These are phyloP conservation scores for Platycheirus albimanus DNA, from an alignment of 2,888 invertebrate genomes.

Conservation along the genomic window DNA sequence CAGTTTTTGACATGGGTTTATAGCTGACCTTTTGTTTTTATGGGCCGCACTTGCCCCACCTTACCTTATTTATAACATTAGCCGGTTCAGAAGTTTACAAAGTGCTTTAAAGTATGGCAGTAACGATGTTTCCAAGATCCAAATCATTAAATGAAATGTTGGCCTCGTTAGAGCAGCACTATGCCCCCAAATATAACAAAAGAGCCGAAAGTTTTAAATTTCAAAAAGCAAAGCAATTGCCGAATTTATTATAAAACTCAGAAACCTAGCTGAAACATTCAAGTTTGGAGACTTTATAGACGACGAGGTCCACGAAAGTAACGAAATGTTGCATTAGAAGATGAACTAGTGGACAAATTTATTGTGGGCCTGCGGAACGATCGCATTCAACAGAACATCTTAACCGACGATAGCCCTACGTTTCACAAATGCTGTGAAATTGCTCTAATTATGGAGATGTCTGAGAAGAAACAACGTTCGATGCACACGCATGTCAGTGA, in stretches of 20 bases:
- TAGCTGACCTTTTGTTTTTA: too few species aligned
- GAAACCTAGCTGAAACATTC: conserved; percentile 24
- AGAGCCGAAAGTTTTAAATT: conserved; percentile 46
- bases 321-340: conserved; percentile 36
- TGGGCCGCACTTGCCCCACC: too few species aligned
- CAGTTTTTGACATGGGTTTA: too few species aligned
- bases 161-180: conserved; percentile 8
- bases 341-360: conserved; percentile 49
- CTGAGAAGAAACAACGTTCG: conserved; percentile 20
- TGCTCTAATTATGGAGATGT: conserved; percentile 38
- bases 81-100: conserved; percentile 39
- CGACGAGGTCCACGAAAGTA: conserved; percentile 3
- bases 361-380: conserved; percentile 41
- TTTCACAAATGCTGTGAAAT: conserved; percentile 35
- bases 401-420: conserved; percentile 40
- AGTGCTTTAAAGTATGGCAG: conserved; percentile 26
- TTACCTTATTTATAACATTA: conserved; percentile 19
- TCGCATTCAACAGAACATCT: conserved; percentile 31
- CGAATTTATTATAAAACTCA: conserved; percentile 40
- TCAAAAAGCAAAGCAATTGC: conserved; percentile 32
- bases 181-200: conserved; percentile 35
- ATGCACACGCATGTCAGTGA: too few species aligned
- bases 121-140: conserved; percentile 24
- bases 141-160: conserved; percentile 30
- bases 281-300: conserved; percentile 36